A percentile compares a stretch with the other conserved stretches of the same genome.
phyloP scores from a whole-genome alignment of 1,140 invertebrate genomes.

The Trinorchestia longiramus region DNA sequence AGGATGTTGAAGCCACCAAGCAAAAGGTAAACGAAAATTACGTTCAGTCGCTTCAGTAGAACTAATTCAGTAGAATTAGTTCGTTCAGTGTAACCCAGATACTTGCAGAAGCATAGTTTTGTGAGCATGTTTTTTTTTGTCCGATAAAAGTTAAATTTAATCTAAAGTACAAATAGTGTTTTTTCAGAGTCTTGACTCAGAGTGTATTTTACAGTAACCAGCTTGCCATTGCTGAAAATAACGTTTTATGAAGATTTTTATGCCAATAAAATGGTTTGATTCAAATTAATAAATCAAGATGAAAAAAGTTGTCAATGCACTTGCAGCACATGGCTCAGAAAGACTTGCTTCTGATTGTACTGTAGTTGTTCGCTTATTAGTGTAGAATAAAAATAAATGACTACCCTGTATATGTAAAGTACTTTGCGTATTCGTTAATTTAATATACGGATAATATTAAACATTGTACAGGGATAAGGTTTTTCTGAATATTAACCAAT shows the following conservation, averaged over 20 bases:
- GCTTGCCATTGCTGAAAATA: not conserved
- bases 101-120: not conserved
- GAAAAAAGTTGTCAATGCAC: not conserved
- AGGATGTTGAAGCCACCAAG: slow-evolving; percentile 56
- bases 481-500: not conserved
- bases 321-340: not conserved
- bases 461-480: not conserved
- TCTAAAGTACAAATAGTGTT: not conserved
- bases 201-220: not conserved
- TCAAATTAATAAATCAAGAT: too few relatives aligned
- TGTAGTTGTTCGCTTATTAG: not conserved
- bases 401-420: not conserved
- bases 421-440: not conserved
- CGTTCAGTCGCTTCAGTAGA: not conserved
- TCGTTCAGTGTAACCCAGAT: not conserved
- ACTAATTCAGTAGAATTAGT: not conserved
- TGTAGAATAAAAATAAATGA: not conserved
- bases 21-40: slow-evolving; percentile 29
- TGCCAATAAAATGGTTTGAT: too few relatives aligned
- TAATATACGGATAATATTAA: not conserved
- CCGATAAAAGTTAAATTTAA: not conserved
- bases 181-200: not conserved
- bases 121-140: not conserved
- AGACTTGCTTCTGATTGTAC: not conserved
- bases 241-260: not conserved